Evolutionary conservation across 2,888 invertebrate species (phyloP).

Genomic region (Drosophila birchii): DNA sequence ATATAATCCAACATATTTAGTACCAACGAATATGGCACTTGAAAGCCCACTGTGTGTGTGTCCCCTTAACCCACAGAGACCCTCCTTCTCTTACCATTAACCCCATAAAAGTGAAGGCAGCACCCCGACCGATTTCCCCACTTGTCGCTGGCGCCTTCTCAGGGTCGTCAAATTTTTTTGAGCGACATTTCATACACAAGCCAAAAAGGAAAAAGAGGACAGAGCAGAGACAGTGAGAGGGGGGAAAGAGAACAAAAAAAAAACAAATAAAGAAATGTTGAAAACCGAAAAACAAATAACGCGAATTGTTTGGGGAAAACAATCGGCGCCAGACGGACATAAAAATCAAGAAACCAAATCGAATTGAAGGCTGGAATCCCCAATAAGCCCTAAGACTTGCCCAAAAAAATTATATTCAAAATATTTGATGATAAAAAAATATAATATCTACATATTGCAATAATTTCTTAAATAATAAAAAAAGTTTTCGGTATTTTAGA

Average conservation of each 20-base stretch:
- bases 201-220: slow-evolving; percentile 3
- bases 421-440: neutral
- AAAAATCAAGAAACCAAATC: slow-evolving; percentile 50
- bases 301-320: slow-evolving; percentile 36
- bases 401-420: neutral
- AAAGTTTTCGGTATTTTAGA: too few species aligned
- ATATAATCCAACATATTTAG: slow-evolving; percentile 30
- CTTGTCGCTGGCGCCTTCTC: slow-evolving; percentile 68
- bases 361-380: slow-evolving; percentile 9
- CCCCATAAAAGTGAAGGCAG: neutral
- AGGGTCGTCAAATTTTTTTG: slow-evolving; percentile 66
- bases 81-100: neutral
- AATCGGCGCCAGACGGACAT: slow-evolving; percentile 73
- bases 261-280: slow-evolving; percentile 2
- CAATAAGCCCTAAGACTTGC: neutral
- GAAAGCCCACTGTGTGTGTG: slow-evolving; percentile 35
- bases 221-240: neutral
- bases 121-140: slow-evolving; percentile 2
- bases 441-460: neutral
- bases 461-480: neutral
- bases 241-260: slow-evolving; percentile 3
- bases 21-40: slow-evolving; percentile 54
- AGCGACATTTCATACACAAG: slow-evolving; percentile 67
- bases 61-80: neutral
- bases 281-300: slow-evolving; percentile 25